Percentiles rank a stretch among this genome's conserved stretches.
Conservation (phyloP, 2,113 vertebrate species). For the Myrmophylax atrothorax region DNA sequence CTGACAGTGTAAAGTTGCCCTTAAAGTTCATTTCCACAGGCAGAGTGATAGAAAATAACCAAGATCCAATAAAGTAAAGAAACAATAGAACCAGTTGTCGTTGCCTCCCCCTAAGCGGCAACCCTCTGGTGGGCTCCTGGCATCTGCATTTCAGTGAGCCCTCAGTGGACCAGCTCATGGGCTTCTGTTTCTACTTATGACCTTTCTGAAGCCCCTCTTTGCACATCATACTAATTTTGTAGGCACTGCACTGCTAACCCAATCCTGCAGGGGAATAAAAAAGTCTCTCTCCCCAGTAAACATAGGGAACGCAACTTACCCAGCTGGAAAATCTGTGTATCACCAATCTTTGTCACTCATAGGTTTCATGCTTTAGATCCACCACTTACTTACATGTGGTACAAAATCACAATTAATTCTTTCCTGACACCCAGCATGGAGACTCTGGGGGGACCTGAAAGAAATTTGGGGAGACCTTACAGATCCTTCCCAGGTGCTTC, state of each 20-base stretch:
- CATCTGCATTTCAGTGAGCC: background rate
- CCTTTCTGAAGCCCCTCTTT: background rate
- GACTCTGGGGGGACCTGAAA: background rate
- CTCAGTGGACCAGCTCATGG: background rate
- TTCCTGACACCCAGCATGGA: background rate
- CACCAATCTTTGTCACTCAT: background rate
- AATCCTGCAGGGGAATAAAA: background rate
- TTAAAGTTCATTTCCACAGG: background rate
- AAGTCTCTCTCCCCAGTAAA: background rate
- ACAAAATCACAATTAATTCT: background rate
- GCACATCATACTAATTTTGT: fast-evolving
- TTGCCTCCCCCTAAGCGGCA: background rate
- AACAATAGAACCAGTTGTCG: fast-evolving
- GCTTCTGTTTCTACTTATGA: background rate
- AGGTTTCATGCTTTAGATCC: background rate
- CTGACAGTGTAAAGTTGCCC: background rate
- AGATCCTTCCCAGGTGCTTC: background rate
- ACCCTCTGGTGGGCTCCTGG: background rate
- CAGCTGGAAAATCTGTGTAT: background rate
- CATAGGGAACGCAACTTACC: background rate
- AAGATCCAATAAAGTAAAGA: background rate
- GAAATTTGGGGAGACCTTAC: background rate
- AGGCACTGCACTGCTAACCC: background rate
- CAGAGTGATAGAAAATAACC: background rate
- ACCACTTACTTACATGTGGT: background rate